phyloP scores from a whole-genome alignment of 1,140 invertebrate genomes.

The Saccostrea cuccullata region DNA sequence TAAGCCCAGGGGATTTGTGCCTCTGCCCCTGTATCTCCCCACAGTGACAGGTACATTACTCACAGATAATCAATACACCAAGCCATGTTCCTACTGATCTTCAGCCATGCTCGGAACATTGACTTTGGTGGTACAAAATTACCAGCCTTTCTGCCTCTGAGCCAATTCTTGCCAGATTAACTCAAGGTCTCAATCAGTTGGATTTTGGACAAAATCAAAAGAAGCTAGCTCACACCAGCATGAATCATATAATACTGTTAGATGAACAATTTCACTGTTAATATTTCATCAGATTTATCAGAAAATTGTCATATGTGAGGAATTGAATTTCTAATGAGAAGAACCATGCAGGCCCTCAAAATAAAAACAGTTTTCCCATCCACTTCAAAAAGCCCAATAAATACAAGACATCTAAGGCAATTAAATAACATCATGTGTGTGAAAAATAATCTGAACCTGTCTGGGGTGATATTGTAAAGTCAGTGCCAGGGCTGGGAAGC shows the following conservation, averaged over 20 bases:
- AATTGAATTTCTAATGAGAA: slow-evolving; percentile 32
- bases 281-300: slow-evolving; percentile 32
- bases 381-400: slow-evolving; percentile 37
- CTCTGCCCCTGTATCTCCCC: slow-evolving; percentile 15
- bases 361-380: slow-evolving; percentile 13
- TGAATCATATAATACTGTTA: slow-evolving; percentile 30
- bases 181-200: neutral
- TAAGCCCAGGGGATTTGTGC: slow-evolving; percentile 11
- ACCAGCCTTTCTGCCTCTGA: neutral
- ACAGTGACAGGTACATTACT: slow-evolving; percentile 15
- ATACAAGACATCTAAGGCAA: slow-evolving; percentile 37
- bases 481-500: slow-evolving; percentile 26
- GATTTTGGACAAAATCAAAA: slow-evolving; percentile 5
- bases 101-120: neutral
- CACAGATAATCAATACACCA: slow-evolving; percentile 31
- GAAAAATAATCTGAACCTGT: slow-evolving; percentile 32
- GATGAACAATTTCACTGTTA: slow-evolving; percentile 36
- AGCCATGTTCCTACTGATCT: neutral
- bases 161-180: neutral
- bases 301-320: slow-evolving; percentile 22
- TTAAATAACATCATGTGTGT: slow-evolving; percentile 36
- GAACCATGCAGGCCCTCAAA: slow-evolving; percentile 28
- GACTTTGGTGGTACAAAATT: neutral
- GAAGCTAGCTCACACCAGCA: neutral
- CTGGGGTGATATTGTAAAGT: slow-evolving; percentile 30